Evolutionary conservation across 2,797 vertebrate species (phyloP).

Genomic region (Eurystomus glaucurus): DNA sequence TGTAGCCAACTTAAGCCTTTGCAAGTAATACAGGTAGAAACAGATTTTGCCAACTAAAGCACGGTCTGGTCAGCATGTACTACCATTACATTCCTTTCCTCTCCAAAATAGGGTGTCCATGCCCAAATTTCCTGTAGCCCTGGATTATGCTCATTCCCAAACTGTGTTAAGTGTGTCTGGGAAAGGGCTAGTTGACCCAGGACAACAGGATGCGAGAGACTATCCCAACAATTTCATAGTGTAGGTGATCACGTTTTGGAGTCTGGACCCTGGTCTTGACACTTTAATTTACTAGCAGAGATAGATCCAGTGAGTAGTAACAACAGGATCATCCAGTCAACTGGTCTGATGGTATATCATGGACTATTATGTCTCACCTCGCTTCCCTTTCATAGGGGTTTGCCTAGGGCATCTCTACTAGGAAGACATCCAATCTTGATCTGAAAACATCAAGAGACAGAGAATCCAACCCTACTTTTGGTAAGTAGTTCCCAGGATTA

Average conservation of each 20-base stretch:
- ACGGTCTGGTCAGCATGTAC: neutral
- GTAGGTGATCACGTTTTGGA: neutral
- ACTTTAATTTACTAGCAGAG: constrained; percentile 4
- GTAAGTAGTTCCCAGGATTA: constrained; percentile 73
- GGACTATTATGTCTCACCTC: constrained; percentile 44
- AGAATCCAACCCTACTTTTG: constrained; percentile 53
- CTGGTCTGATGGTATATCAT: neutral
- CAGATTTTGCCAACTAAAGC: neutral
- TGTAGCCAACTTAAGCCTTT: neutral
- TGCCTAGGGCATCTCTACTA: constrained; percentile 67
- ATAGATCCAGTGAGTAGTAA: neutral
- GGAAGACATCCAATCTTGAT: constrained; percentile 70
- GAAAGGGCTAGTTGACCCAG: neutral
- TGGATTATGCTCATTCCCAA: neutral
- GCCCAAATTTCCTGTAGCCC: neutral
- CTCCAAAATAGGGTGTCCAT: neutral
- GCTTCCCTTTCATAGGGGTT: constrained; percentile 42
- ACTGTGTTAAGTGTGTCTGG: neutral
- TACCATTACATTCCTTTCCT: neutral
- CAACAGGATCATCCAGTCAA: constrained; percentile 38
- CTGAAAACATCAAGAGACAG: constrained; percentile 68
- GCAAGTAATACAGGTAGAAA: neutral
- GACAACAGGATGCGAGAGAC: neutral
- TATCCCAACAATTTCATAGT: neutral
- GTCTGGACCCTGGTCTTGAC: neutral